Percentiles rank a stretch among this genome's conserved stretches.
phyloP scores from a whole-genome alignment of 37 sponge, comb jelly and placozoan species.

The Aphrocallistes beatrix region DNA sequence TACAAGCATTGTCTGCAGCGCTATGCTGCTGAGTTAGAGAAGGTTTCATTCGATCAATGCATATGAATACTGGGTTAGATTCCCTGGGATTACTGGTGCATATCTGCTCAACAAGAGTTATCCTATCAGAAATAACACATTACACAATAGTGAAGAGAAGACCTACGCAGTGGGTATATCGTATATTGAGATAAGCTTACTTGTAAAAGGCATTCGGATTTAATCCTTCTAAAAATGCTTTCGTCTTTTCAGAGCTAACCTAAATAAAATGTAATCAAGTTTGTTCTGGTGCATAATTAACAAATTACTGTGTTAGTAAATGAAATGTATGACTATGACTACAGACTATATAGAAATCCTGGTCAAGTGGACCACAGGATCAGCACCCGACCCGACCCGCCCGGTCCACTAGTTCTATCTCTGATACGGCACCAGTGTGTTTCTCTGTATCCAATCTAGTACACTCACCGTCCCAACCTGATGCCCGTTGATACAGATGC shows the following conservation, averaged over 20 bases:
- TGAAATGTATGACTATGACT: too few species aligned
- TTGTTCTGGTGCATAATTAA: too few species aligned
- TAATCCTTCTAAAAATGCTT: background rate
- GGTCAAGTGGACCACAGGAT: too few species aligned
- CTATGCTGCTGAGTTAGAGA: background rate
- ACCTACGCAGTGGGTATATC: background rate
- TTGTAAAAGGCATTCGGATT: background rate
- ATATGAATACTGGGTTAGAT: conserved; percentile 1
- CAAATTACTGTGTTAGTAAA: too few species aligned
- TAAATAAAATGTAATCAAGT: too few species aligned
- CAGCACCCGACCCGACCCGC: too few species aligned
- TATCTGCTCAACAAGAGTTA: background rate
- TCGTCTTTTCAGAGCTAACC: background rate
- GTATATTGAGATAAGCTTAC: background rate
- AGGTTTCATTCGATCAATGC: background rate
- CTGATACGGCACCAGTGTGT: too few species aligned
- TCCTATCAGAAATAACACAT: background rate
- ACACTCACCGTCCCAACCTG: background rate
- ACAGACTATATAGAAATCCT: too few species aligned
- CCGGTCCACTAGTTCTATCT: too few species aligned
- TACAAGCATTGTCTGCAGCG: too few species aligned
- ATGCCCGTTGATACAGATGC: conserved; percentile 7
- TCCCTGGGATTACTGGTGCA: background rate
- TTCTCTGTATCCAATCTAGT: background rate
- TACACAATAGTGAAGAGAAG: background rate